Conservation (phyloP, 2,888 invertebrate genomes). For the Pristionchus mayeri region DNA sequence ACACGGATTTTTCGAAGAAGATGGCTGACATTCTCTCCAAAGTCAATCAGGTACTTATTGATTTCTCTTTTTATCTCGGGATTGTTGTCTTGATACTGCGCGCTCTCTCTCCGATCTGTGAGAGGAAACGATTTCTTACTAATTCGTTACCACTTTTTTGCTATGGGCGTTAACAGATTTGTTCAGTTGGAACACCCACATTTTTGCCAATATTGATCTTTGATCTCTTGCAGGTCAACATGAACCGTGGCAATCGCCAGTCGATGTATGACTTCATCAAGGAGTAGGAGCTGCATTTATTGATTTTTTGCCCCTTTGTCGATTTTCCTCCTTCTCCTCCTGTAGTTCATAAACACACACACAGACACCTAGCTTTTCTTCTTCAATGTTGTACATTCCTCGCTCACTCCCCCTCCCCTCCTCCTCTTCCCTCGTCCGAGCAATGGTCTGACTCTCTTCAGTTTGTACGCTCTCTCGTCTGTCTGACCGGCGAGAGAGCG, state of each 20-base stretch:
- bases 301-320: background rate
- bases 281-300: slow-evolving; percentile 19
- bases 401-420: background rate
- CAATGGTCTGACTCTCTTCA: no score
- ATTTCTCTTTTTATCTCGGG: background rate
- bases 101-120: no score
- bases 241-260: slow-evolving; percentile 34
- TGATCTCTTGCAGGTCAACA: slow-evolving; percentile 35
- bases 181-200: no score
- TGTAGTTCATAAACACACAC: background rate
- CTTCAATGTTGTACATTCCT: slow-evolving; percentile 33
- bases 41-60: slow-evolving; percentile 52
- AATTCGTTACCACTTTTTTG: no score
- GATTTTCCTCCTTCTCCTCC: background rate
- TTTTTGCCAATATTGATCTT: no score
- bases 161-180: no score
- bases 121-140: no score
- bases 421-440: no score
- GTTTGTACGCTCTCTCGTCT: no score
- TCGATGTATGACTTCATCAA: slow-evolving; percentile 50
- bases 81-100: no score
- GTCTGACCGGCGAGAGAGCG: no score
- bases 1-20: slow-evolving; percentile 74
- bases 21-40: slow-evolving; percentile 65
- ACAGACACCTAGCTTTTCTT: background rate